Conservation (phyloP, 2,888 invertebrate species). For the Tuta absoluta region DNA sequence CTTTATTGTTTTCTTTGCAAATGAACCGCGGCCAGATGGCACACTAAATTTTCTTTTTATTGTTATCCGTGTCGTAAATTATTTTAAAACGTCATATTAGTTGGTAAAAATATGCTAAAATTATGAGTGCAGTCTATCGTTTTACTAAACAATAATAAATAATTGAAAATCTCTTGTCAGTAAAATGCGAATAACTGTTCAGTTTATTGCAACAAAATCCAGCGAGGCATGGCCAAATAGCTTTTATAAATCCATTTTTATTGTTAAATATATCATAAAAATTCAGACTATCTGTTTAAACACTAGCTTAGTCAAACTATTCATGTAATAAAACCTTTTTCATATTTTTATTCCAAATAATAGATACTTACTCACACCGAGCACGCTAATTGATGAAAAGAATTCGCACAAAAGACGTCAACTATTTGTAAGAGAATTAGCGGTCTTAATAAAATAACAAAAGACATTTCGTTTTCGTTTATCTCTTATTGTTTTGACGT, state of each 20-base stretch:
- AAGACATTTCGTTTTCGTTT: constrained; percentile 53
- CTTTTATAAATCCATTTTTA: constrained; percentile 28
- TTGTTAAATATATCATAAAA: constrained; percentile 29
- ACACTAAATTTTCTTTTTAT: constrained; percentile 54
- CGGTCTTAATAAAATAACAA: constrained; percentile 52
- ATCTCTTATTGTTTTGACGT: constrained; percentile 70
- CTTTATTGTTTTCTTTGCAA: constrained; percentile 51
- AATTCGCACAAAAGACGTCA: constrained; percentile 51
- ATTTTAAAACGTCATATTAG: constrained; percentile 48
- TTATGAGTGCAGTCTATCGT: constrained; percentile 30
- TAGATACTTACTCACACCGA: background rate
- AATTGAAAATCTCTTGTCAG: constrained; percentile 26
- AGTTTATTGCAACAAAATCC: constrained; percentile 24
- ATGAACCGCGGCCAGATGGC: constrained; percentile 51
- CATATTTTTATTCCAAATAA: background rate
- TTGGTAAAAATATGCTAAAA: constrained; percentile 41
- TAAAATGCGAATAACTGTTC: constrained; percentile 17
- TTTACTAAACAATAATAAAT: constrained; percentile 29
- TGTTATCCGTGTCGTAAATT: constrained; percentile 49
- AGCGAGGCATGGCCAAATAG: constrained; percentile 23
- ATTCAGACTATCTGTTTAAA: constrained; percentile 24
- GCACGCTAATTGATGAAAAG: constrained; percentile 51
- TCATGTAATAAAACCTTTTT: background rate
- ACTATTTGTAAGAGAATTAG: constrained; percentile 61
- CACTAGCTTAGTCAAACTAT: background rate